These are phyloP conservation scores for Cavia porcellus DNA, from an alignment of 2,113 vertebrate genomes.

Conservation along the genomic window DNA sequence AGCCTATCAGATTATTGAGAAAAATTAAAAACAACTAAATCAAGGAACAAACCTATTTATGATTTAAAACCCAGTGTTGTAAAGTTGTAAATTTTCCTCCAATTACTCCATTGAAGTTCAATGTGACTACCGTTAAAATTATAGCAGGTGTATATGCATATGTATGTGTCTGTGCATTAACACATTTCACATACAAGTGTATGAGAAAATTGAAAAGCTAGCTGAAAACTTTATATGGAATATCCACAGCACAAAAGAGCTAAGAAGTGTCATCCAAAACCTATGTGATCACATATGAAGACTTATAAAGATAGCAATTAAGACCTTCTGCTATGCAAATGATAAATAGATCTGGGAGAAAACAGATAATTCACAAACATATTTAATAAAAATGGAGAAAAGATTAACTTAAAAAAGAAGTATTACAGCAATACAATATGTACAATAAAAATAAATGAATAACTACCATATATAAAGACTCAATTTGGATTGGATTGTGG, in stretches of 20 bases:
- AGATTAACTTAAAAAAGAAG: neutral
- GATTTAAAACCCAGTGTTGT: neutral
- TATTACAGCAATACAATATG: neutral
- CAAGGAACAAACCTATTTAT: neutral
- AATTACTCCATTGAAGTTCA: neutral
- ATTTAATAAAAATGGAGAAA: neutral
- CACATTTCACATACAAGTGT: neutral
- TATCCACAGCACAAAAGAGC: neutral
- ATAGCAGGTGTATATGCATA: neutral
- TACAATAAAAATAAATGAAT: conserved; percentile 36
- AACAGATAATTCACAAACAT: neutral
- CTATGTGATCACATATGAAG: neutral
- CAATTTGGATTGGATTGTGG: neutral
- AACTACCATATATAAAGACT: conserved; percentile 2
- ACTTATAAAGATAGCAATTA: neutral
- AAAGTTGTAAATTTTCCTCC: neutral
- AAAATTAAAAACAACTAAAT: neutral
- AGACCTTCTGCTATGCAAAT: neutral
- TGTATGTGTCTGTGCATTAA: neutral
- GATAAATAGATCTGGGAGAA: neutral
- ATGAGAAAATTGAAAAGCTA: neutral
- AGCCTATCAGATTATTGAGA: neutral
- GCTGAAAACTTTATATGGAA: conserved; percentile 22
- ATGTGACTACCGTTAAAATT: neutral
- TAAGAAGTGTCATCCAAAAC: neutral